A percentile compares a stretch with the other conserved stretches of the same genome.
These are phyloP conservation scores for Nothocercus julius DNA, from an alignment of 2,113 vertebrate species.

Conservation along the genomic window DNA sequence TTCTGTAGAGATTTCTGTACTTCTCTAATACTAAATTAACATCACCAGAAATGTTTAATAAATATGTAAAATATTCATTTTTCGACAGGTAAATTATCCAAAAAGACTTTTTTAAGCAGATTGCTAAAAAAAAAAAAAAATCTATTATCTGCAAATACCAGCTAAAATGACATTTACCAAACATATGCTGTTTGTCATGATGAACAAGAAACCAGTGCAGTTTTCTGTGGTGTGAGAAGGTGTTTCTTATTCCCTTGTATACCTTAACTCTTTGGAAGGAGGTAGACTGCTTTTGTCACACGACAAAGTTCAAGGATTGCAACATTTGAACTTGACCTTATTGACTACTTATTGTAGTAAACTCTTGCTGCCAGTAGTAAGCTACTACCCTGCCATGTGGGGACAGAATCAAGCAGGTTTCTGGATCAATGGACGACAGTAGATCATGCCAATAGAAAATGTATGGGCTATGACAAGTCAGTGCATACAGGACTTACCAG, in stretches of 20 bases:
- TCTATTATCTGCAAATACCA: background rate
- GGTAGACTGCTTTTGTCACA: accelerated
- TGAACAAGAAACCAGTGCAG: background rate
- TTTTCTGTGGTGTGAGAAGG: background rate
- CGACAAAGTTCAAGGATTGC: accelerated
- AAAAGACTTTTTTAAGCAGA: background rate
- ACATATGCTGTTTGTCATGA: background rate
- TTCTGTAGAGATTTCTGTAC: background rate
- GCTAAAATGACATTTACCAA: background rate
- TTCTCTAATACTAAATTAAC: background rate
- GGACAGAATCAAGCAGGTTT: background rate
- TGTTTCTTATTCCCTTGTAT: background rate
- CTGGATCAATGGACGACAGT: background rate
- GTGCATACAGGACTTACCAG: background rate
- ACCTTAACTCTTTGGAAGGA: background rate
- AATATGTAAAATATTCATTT: background rate
- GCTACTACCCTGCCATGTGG: accelerated
- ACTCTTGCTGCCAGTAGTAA: background rate
- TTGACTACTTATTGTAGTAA: background rate
- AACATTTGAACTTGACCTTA: background rate
- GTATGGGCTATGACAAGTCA: background rate
- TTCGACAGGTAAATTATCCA: background rate
- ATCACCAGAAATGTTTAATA: background rate
- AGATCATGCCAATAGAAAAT: background rate
- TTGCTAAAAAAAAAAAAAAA: background rate